Evolutionary conservation across 2,888 invertebrate species (phyloP).

Genomic region (Acanthococcus lagerstroemiae): DNA sequence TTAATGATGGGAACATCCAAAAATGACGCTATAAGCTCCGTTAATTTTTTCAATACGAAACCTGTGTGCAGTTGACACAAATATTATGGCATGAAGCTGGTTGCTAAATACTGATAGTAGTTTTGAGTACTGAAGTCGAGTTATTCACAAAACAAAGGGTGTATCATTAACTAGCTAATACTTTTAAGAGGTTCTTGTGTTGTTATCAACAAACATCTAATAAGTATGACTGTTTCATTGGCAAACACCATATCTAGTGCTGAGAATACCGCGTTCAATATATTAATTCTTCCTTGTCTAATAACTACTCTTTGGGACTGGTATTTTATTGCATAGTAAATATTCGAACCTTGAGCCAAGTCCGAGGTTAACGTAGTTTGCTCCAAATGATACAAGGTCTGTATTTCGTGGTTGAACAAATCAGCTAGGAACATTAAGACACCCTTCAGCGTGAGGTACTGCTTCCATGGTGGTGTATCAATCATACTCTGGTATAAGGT

Average conservation of each 20-base stretch:
- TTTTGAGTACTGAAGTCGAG: no score
- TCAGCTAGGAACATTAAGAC: conserved; percentile 75
- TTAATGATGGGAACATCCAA: conserved; percentile 78
- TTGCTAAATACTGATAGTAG: no score
- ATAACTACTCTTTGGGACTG: background rate
- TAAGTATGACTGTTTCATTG: no score
- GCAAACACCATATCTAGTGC: no score
- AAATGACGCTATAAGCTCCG: conserved; percentile 78
- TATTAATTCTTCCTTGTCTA: no score
- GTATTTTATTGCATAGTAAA: background rate
- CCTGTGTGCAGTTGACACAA: conserved; percentile 51
- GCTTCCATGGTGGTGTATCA: conserved; percentile 81
- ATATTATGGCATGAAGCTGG: no score
- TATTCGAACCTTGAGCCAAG: conserved; percentile 62
- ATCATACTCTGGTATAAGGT: conserved; percentile 76
- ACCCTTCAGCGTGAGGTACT: conserved; percentile 79
- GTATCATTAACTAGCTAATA: no score
- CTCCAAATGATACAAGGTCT: conserved; percentile 76
- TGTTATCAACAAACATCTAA: no score
- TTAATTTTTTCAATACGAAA: conserved; percentile 80
- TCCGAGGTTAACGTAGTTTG: conserved; percentile 88
- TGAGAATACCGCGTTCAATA: no score
- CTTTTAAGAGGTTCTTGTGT: no score
- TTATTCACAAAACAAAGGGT: no score
- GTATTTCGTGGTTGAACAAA: conserved; percentile 77